Evolutionary conservation across 1,140 invertebrate genomes (phyloP).

Genomic region (Phymorhynchus buccinoides): DNA sequence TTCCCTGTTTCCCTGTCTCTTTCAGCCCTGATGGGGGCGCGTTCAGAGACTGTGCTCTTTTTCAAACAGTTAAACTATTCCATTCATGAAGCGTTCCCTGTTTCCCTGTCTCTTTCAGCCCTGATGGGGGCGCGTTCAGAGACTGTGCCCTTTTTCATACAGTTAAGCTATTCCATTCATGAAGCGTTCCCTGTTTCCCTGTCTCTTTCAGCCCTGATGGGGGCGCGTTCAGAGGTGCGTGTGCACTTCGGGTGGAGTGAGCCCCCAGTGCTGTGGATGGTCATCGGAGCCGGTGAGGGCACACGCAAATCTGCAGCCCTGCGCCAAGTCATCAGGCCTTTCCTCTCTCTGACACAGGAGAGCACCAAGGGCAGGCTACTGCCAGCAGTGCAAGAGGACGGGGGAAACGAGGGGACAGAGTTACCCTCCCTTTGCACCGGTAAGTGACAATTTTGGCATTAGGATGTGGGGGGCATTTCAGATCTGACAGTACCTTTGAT

Average conservation of each 20-base stretch:
- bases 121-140: no score
- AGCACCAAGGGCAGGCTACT: constrained; percentile 36
- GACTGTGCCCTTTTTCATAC: no score
- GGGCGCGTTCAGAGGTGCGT: constrained; percentile 48
- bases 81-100: no score
- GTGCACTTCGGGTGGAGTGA: constrained; percentile 52
- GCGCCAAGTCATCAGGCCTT: constrained; percentile 47
- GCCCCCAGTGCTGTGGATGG: constrained; percentile 52
- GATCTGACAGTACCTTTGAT: no score
- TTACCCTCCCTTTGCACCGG: constrained; percentile 22
- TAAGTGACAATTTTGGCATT: no score
- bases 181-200: background rate
- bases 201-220: constrained; percentile 49
- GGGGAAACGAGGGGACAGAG: background rate
- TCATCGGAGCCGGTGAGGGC: constrained; percentile 48
- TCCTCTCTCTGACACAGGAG: constrained; percentile 38
- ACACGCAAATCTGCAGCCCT: constrained; percentile 51
- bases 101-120: no score
- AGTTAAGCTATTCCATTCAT: no score
- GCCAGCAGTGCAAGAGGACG: constrained; percentile 16
- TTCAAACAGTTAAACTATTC: no score
- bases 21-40: no score
- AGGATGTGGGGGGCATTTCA: no score
- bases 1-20: no score
- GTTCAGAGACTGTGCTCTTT: no score